Evolutionary conservation across 2,797 vertebrate species (phyloP).

Genomic region (Anguilla pacifica): DNA sequence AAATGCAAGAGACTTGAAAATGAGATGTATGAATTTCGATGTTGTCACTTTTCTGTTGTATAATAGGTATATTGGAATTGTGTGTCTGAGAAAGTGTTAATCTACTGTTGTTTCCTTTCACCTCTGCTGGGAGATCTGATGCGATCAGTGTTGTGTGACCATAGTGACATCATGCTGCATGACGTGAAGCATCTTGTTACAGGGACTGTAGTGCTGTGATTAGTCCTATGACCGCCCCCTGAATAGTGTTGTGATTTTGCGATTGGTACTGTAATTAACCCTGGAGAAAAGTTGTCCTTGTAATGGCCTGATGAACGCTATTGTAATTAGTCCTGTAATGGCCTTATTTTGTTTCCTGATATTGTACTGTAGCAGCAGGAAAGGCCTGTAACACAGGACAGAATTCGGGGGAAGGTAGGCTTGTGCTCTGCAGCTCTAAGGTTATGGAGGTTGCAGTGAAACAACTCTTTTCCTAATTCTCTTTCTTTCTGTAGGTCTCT

Average conservation of each 20-base stretch:
- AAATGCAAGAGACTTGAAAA: neutral
- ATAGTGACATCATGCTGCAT: neutral
- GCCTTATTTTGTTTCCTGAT: neutral
- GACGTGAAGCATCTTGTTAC: neutral
- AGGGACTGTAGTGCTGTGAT: neutral
- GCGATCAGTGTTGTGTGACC: neutral
- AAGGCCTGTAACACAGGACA: conserved; percentile 60
- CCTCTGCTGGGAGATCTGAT: neutral
- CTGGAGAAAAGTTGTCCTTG: neutral
- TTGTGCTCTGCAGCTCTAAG: neutral
- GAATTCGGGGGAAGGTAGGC: conserved; percentile 67
- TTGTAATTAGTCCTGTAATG: neutral
- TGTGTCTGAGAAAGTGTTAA: neutral
- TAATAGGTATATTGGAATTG: neutral
- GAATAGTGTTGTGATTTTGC: neutral
- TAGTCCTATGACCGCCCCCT: neutral
- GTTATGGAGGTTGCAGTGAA: conserved; percentile 8
- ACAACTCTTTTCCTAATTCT: conserved; percentile 23
- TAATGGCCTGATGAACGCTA: neutral
- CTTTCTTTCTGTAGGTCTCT: conserved; percentile 32
- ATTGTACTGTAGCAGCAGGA: conserved; percentile 58
- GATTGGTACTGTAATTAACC: neutral
- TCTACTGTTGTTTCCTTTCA: neutral
- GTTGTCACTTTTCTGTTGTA: neutral
- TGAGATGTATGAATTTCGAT: neutral